These are phyloP conservation scores for Antheraea assamensis DNA, from an alignment of 2,888 invertebrate species.

Conservation along the genomic window DNA sequence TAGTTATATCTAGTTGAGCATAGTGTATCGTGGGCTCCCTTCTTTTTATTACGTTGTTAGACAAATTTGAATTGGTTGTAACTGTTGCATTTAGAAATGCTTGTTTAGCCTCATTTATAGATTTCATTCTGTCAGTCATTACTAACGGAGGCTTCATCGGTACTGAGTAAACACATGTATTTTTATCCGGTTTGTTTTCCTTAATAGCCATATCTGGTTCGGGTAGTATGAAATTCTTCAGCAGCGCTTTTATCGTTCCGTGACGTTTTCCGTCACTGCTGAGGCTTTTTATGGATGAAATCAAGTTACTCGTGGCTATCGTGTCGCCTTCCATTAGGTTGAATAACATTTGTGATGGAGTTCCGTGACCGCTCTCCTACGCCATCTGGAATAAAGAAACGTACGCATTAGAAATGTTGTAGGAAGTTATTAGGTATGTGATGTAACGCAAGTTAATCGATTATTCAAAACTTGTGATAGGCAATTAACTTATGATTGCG, in stretches of 20 bases:
- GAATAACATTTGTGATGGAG: slow-evolving; percentile 67
- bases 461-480: slow-evolving; percentile 21
- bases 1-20: slow-evolving; percentile 70
- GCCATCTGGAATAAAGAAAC: slow-evolving; percentile 73
- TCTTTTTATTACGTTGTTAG: slow-evolving; percentile 37
- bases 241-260: slow-evolving; percentile 65
- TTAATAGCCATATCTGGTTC: slow-evolving; percentile 74
- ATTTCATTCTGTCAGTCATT: slow-evolving; percentile 57
- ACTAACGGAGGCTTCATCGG: slow-evolving; percentile 60
- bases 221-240: slow-evolving; percentile 70
- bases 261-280: slow-evolving; percentile 62
- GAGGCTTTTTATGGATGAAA: slow-evolving; percentile 65
- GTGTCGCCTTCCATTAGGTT: slow-evolving; percentile 74
- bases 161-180: slow-evolving; percentile 67
- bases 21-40: slow-evolving; percentile 61
- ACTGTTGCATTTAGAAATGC: slow-evolving; percentile 70
- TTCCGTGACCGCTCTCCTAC: slow-evolving; percentile 63
- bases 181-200: slow-evolving; percentile 60
- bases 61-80: slow-evolving; percentile 33
- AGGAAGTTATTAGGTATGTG: slow-evolving; percentile 26
- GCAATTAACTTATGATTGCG: slow-evolving; percentile 17
- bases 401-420: slow-evolving; percentile 18
- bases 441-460: slow-evolving; percentile 15
- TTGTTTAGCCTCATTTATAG: slow-evolving; percentile 67
- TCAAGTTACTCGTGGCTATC: slow-evolving; percentile 61